Base-by-base conservation (phyloP, 2,888 invertebrate species). In the Amphipyra berbera region DNA sequence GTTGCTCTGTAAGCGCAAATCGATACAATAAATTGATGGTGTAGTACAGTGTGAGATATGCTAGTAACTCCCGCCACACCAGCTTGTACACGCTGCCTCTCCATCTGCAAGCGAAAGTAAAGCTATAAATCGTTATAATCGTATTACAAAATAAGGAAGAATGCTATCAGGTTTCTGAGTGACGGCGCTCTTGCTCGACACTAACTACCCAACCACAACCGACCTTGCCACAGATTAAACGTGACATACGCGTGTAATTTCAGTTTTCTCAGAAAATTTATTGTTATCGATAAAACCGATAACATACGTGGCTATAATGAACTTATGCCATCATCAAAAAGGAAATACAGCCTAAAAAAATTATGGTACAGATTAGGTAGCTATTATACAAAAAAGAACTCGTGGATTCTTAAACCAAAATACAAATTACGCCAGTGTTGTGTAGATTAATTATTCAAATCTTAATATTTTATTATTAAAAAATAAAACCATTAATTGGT, bases 71-170 rank as follows among this genome's bases (percentile, higher is more conserved):
- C 82, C 98, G 96, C 98, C 98, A 99, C 73, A 99, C 97, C 89
- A 99, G 94, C 96, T 99, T 99, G 96, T 99, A 99, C 44, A 99
- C 98, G 89, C 98, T 98, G 84, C 98, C 98, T 87, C 97, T 96
- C 99, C 99, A 99, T 96, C 98, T 98, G 96, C 15, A 67, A 77
- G 69, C 50, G 68, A 76, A 69, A 74, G 45, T 53, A 46, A 61
- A 50, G 14, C 21, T 46, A 40, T 68, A 57, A 54, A 50, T 53
- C 41, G 12, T 15, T 56, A 40, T 62, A 53, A 58, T 53, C 9
- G 40, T 61, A 58, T 52, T 71, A 66, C 53, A 65, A 74, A 61
- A 65, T 64, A 54, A 67, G 58, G 64, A 73, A 65, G 73, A 68
- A 61, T 58, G 60, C 55, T 41, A 58, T 48, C 56, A 42, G 46